Conservation (phyloP, 2,888 invertebrate species). For the Neoascia interrupta region DNA sequence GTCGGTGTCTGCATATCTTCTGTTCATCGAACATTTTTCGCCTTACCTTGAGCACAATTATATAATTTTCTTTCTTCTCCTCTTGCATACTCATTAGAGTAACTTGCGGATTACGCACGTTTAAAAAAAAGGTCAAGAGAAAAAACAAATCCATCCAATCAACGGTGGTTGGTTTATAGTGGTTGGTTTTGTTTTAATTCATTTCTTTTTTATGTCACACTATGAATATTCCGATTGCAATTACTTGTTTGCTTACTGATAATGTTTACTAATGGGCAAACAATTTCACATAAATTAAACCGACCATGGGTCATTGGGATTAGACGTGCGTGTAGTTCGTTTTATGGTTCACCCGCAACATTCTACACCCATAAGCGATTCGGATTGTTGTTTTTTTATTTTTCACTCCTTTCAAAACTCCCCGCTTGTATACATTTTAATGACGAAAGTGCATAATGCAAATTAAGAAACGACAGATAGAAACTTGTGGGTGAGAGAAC, state of each 20-base stretch:
- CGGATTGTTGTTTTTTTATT: conserved; percentile 12
- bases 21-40: conserved; percentile 13
- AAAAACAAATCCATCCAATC: conserved; percentile 52
- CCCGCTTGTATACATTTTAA: conserved; percentile 34
- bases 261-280: conserved; percentile 72
- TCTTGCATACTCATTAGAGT: conserved; percentile 52
- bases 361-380: background rate
- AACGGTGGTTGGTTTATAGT: conserved; percentile 16
- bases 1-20: background rate
- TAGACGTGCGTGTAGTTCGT: conserved; percentile 49
- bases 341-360: conserved; percentile 2
- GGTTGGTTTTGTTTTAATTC: conserved; percentile 12
- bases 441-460: conserved; percentile 66
- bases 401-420: no score
- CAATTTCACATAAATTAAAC: conserved; percentile 72
- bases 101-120: conserved; percentile 56
- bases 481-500: conserved; percentile 60
- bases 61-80: background rate
- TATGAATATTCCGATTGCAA: conserved; percentile 66
- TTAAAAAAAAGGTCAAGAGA: conserved; percentile 7
- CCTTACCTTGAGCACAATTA: conserved; percentile 16
- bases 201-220: conserved; percentile 24
- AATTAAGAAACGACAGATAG: conserved; percentile 31
- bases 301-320: conserved; percentile 56
- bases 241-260: conserved; percentile 71